Evolutionary conservation across 2,888 invertebrate species (phyloP).

Genomic region (Spilosoma lubricipeda): DNA sequence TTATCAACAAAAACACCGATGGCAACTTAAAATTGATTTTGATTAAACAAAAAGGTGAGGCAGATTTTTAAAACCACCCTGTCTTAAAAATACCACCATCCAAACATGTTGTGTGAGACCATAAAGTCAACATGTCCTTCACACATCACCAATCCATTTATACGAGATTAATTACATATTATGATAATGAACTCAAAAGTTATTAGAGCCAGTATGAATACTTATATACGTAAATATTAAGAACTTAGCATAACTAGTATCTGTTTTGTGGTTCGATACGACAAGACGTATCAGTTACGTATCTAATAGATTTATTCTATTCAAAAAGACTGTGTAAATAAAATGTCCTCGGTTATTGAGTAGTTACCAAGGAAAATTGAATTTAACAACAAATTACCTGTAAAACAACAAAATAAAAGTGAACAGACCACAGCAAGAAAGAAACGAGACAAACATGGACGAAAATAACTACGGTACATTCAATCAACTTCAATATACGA

Average conservation of each 20-base stretch:
- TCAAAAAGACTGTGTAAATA: neutral
- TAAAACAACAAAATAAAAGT: neutral
- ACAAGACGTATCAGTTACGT: conserved; percentile 4
- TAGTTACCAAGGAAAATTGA: neutral
- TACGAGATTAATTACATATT: neutral
- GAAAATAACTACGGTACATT: conserved; percentile 38
- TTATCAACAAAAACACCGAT: neutral
- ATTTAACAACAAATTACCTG: neutral
- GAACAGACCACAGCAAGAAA: neutral
- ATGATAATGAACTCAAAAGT: neutral
- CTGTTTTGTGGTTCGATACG: conserved; percentile 1
- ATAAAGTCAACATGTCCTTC: neutral
- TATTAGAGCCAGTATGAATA: neutral
- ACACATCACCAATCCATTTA: neutral
- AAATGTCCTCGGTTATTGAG: neutral
- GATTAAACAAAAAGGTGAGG: neutral
- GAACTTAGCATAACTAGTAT: conserved; percentile 5
- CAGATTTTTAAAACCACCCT: neutral
- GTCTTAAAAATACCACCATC: neutral
- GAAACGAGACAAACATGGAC: conserved; percentile 21
- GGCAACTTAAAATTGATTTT: neutral
- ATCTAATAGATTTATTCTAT: neutral
- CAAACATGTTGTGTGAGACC: neutral
- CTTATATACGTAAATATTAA: neutral
- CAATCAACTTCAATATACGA: neutral